Evolutionary conservation across 2,888 invertebrate genomes (phyloP).

Genomic region (Pollenia angustigena): DNA sequence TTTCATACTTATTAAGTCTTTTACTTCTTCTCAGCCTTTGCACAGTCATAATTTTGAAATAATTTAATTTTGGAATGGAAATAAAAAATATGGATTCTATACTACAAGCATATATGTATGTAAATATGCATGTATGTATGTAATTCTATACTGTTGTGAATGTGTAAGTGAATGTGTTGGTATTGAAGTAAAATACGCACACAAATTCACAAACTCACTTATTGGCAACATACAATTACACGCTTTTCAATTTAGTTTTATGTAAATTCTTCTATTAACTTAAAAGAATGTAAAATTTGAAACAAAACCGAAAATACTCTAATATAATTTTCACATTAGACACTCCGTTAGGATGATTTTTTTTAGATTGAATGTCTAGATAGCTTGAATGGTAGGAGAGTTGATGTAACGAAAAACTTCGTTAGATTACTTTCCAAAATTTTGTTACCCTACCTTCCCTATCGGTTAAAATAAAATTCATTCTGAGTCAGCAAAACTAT

Average conservation of each 20-base stretch:
- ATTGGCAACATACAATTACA: neutral
- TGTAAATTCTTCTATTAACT: slow-evolving; percentile 48
- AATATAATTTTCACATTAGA: too few species aligned
- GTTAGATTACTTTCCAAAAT: too few species aligned
- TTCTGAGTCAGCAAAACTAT: too few species aligned
- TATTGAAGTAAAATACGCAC: neutral
- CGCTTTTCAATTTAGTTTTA: slow-evolving; percentile 37
- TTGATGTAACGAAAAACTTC: too few species aligned
- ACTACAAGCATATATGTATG: neutral
- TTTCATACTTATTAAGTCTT: neutral
- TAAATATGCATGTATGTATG: neutral
- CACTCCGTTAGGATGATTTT: too few species aligned
- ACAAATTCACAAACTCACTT: neutral
- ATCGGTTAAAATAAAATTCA: too few species aligned
- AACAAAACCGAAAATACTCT: neutral
- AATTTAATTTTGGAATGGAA: slow-evolving; percentile 38
- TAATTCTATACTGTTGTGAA: too few species aligned
- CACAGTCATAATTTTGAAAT: slow-evolving; percentile 31
- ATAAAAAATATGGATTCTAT: slow-evolving; percentile 3
- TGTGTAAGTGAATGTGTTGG: too few species aligned
- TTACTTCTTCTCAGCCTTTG: neutral
- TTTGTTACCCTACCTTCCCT: too few species aligned
- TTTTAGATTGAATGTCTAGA: too few species aligned
- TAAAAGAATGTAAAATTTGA: neutral
- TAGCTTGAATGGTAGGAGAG: too few species aligned